Evolutionary conservation across 1,140 invertebrate species (phyloP).

Genomic region (Phthorimaea operculella): DNA sequence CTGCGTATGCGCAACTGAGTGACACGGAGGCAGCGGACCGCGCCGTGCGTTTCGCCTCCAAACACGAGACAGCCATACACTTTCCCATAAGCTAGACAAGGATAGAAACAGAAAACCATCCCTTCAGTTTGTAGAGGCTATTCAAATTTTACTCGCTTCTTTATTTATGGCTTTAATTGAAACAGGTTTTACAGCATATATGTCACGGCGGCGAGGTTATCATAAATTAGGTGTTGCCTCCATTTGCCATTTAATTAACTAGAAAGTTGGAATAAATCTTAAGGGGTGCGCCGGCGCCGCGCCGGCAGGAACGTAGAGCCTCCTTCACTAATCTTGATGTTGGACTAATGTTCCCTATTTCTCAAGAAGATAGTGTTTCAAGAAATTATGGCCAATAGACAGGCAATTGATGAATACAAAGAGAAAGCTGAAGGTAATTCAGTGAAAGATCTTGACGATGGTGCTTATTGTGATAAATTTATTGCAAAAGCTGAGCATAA

Average conservation of each 20-base stretch:
- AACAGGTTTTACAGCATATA: constrained; percentile 28
- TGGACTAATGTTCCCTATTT: not conserved
- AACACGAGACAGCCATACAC: constrained; percentile 9
- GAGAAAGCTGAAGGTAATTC: not conserved
- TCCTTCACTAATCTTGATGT: not conserved
- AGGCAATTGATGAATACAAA: not conserved
- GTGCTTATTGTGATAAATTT: no score
- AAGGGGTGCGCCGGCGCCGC: not conserved
- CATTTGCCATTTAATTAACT: constrained; percentile 19
- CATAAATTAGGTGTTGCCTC: constrained; percentile 25
- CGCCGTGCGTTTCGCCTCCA: constrained; percentile 15
- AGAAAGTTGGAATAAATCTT: constrained; percentile 12
- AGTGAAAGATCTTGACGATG: no score
- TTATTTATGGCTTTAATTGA: constrained; percentile 37
- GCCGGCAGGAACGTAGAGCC: not conserved
- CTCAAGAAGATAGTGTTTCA: not conserved
- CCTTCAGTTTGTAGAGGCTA: constrained; percentile 28
- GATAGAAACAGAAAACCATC: constrained; percentile 24
- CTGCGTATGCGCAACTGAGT: constrained; percentile 54
- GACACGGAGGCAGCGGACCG: constrained; percentile 36
- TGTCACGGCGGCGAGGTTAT: constrained; percentile 23
- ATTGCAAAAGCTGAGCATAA: no score
- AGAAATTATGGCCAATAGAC: not conserved
- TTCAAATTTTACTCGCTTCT: constrained; percentile 29
- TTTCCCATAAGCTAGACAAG: constrained; percentile 1